These are phyloP conservation scores for Drosophila colorata DNA, from an alignment of 2,888 invertebrate species.

Conservation along the genomic window DNA sequence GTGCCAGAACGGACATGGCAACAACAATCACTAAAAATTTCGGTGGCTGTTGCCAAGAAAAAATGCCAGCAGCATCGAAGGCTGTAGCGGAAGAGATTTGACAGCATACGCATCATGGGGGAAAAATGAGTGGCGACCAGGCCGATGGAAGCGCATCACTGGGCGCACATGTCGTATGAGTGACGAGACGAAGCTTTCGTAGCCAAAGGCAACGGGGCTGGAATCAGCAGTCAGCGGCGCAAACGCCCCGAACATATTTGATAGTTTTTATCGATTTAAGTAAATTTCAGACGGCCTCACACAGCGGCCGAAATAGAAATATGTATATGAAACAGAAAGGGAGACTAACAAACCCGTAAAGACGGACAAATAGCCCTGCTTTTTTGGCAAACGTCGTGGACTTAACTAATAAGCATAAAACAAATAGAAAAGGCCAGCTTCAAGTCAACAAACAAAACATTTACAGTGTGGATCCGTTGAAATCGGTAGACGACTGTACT, in stretches of 20 bases:
- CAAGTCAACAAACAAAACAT: conserved; percentile 15
- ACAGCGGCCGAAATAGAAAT: conserved; percentile 30
- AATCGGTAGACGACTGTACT: neutral
- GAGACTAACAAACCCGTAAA: conserved; percentile 7
- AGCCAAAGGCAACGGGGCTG: conserved; percentile 16
- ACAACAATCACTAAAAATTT: conserved; percentile 59
- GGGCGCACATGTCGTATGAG: conserved; percentile 73
- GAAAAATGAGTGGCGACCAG: conserved; percentile 30
- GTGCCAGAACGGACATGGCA: conserved; percentile 80
- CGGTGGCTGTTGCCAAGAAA: conserved; percentile 59
- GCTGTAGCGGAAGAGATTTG: conserved; percentile 76
- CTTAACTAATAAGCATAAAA: conserved; percentile 59
- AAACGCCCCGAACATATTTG: conserved; percentile 77
- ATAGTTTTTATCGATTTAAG: conserved; percentile 81
- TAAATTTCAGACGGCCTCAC: conserved; percentile 57
- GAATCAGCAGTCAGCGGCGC: conserved; percentile 44
- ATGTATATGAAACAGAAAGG: conserved; percentile 9
- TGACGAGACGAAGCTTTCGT: conserved; percentile 58
- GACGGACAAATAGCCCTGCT: conserved; percentile 48
- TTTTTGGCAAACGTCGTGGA: conserved; percentile 69
- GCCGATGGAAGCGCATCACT: conserved; percentile 51
- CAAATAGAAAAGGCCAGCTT: conserved; percentile 20
- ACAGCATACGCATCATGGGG: conserved; percentile 79
- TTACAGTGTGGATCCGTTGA: neutral
- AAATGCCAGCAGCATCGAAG: conserved; percentile 58